A percentile compares a stretch with the other conserved stretches of the same genome.
Evolutionary conservation across 1,140 invertebrate genomes (phyloP).

Genomic region (Lepidurus apus): DNA sequence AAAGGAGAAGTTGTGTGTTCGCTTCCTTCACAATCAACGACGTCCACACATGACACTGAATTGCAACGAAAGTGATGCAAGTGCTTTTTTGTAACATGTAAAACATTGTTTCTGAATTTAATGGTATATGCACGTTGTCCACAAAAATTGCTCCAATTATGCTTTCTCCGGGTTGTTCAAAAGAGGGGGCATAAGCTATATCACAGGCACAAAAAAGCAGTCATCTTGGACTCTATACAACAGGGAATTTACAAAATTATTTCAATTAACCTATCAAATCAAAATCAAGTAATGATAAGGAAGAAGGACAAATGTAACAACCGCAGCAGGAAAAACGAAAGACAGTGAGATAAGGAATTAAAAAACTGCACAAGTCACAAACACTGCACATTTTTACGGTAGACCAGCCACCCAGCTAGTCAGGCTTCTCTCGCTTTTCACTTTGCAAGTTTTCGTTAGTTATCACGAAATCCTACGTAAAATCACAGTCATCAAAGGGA

Average conservation of each 20-base stretch:
- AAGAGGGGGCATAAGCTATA: conserved; percentile 14
- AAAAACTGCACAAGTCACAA: background rate
- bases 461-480: background rate
- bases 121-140: background rate
- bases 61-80: background rate
- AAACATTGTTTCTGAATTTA: background rate
- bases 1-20: no score
- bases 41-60: background rate
- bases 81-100: background rate
- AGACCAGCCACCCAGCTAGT: conserved; percentile 1
- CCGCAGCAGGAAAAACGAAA: background rate
- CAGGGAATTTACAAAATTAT: background rate
- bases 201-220: conserved; percentile 18
- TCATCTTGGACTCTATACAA: background rate
- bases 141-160: background rate
- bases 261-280: background rate
- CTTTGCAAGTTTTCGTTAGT: background rate
- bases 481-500: background rate
- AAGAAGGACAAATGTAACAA: background rate
- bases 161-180: background rate
- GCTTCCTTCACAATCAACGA: no score
- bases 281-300: background rate
- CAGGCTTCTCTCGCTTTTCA: background rate
- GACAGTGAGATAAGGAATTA: background rate
- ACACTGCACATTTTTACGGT: background rate